A percentile compares a stretch with the other conserved stretches of the same genome.
These are phyloP conservation scores for Cossypha dichroa DNA, from an alignment of 2,797 vertebrate genomes.

Conservation along the genomic window DNA sequence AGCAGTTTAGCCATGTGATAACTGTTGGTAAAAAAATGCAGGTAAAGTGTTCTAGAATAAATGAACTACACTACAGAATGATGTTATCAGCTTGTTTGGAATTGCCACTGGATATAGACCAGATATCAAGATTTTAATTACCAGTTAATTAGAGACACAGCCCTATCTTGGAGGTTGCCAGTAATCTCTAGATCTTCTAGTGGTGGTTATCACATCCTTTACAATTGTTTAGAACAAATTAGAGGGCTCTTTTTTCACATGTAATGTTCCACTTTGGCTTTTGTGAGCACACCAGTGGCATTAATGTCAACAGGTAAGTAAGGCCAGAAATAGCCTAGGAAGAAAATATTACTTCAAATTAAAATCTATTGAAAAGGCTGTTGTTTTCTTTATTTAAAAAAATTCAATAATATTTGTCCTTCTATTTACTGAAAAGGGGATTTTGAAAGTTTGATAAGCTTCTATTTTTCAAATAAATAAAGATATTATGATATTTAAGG, in stretches of 20 bases:
- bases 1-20: background rate
- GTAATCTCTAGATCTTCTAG: background rate
- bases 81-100: background rate
- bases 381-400: background rate
- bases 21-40: background rate
- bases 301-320: background rate
- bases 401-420: background rate
- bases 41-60: background rate
- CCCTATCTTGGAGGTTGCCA: background rate
- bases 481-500: background rate
- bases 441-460: background rate
- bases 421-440: background rate
- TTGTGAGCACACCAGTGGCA: rapidly evolving
- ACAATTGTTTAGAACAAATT: background rate
- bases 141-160: background rate
- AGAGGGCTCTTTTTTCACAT: background rate
- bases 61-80: background rate
- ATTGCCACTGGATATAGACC: background rate
- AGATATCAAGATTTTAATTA: slow-evolving; percentile 16
- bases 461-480: background rate
- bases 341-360: background rate
- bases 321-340: background rate
- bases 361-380: background rate
- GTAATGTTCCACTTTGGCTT: background rate
- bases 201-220: background rate